Evolutionary conservation across 1,140 invertebrate species (phyloP).

Genomic region (Grapholita molesta): DNA sequence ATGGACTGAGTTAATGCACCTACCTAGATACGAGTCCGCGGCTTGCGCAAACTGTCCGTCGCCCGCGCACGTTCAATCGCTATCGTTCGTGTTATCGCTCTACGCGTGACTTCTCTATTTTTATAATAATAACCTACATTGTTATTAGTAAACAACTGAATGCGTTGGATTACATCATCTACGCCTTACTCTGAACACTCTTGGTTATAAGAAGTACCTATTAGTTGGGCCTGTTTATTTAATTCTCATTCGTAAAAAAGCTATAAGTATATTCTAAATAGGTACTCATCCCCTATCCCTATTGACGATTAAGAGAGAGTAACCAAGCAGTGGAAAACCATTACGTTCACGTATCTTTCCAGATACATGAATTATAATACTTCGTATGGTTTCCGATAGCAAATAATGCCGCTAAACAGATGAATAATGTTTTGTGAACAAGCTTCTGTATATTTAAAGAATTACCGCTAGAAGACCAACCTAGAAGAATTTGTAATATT

Average conservation of each 20-base stretch:
- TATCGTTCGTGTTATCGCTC: slow-evolving; percentile 51
- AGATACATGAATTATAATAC: too few species aligned
- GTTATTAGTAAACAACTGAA: slow-evolving; percentile 53
- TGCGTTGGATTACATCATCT: slow-evolving; percentile 28
- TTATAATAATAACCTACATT: slow-evolving; percentile 49
- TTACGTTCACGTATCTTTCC: too few species aligned
- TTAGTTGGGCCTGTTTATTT: neutral
- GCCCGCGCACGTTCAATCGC: slow-evolving; percentile 39
- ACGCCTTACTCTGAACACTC: neutral
- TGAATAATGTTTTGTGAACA: neutral
- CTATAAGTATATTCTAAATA: neutral
- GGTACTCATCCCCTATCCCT: too few species aligned
- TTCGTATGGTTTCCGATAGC: too few species aligned
- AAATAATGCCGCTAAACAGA: neutral
- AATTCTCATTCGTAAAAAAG: neutral
- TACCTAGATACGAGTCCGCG: slow-evolving; percentile 68
- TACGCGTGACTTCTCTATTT: slow-evolving; percentile 49
- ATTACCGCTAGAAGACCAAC: neutral
- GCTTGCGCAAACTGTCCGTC: slow-evolving; percentile 61
- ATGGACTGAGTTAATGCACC: slow-evolving; percentile 72
- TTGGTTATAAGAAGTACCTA: neutral
- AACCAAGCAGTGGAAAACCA: too few species aligned
- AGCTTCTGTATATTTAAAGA: neutral
- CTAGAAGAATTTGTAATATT: neutral
- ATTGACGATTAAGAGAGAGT: too few species aligned